These are phyloP conservation scores for Nemotelus nigrinus DNA, from an alignment of 2,888 invertebrate genomes.

Conservation along the genomic window DNA sequence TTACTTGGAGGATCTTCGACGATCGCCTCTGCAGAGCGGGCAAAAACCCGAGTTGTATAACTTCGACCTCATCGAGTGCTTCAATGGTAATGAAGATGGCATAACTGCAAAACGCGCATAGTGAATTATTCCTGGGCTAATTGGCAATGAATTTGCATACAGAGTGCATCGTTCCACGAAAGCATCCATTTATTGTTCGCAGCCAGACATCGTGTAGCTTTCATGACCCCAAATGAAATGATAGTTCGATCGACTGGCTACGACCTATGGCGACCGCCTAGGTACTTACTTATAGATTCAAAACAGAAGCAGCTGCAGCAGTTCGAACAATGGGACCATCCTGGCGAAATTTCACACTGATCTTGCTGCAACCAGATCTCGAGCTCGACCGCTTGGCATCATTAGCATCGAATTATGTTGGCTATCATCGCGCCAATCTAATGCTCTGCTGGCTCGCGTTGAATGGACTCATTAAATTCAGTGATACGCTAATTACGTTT, in stretches of 20 bases:
- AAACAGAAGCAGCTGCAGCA: neutral
- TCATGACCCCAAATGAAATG: conserved; percentile 6
- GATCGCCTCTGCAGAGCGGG: neutral
- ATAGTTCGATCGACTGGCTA: conserved; percentile 4
- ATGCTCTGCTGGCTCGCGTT: conserved; percentile 5
- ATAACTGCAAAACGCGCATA: neutral
- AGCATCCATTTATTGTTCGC: neutral
- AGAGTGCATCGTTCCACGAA: conserved; percentile 5
- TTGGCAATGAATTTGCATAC: conserved; percentile 24
- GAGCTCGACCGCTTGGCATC: neutral
- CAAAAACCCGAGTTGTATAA: neutral
- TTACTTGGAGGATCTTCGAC: too few species aligned
- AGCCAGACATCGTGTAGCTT: conserved; percentile 2
- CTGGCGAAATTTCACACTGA: neutral
- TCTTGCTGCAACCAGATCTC: neutral
- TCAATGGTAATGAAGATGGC: neutral
- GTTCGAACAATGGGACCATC: conserved; percentile 14
- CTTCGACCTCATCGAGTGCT: neutral
- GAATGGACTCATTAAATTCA: conserved; percentile 24
- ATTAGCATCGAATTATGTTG: neutral
- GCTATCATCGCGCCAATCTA: neutral
- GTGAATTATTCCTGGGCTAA: conserved; percentile 10
- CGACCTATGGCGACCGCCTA: neutral
- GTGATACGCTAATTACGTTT: conserved; percentile 20
- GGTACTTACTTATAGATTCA: too few species aligned